These are phyloP conservation scores for Chrysomallon squamiferum DNA, from an alignment of 1,140 invertebrate genomes.

Conservation along the genomic window DNA sequence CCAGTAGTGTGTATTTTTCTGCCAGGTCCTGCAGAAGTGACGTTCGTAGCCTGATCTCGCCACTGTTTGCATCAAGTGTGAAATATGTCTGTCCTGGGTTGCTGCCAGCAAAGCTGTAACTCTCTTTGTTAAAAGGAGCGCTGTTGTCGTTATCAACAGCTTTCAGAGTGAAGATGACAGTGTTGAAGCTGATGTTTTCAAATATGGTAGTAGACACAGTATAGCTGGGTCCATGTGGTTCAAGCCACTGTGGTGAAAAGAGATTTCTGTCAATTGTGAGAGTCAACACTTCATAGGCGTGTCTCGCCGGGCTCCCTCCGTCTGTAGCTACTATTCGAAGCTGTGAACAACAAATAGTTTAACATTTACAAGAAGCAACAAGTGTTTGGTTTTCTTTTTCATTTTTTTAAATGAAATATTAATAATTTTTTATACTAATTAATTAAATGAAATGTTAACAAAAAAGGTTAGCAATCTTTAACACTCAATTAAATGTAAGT, in stretches of 20 bases:
- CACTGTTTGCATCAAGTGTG: slow-evolving; percentile 18
- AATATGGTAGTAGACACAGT: slow-evolving; percentile 14
- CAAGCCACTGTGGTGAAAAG: slow-evolving; percentile 73
- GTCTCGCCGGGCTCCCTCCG: slow-evolving; percentile 16
- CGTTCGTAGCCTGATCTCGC: slow-evolving; percentile 17
- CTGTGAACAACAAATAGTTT: slow-evolving; percentile 23
- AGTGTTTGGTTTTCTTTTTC: slow-evolving; percentile 5
- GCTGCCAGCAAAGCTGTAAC: slow-evolving; percentile 36
- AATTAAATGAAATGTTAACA: too few relatives aligned
- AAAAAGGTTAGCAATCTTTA: too few relatives aligned
- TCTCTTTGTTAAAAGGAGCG: slow-evolving; percentile 26
- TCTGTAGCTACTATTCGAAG: slow-evolving; percentile 31
- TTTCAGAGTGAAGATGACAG: slow-evolving; percentile 19
- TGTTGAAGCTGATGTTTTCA: slow-evolving; percentile 30
- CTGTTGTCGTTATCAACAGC: slow-evolving; percentile 28
- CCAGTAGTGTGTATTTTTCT: slow-evolving; percentile 14
- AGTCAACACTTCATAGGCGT: slow-evolving; percentile 65
- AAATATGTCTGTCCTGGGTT: slow-evolving; percentile 27
- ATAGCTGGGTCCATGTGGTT: slow-evolving; percentile 15
- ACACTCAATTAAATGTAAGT: too few relatives aligned
- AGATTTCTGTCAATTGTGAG: slow-evolving; percentile 84
- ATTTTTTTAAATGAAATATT: neutral
- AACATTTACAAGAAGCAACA: too few relatives aligned
- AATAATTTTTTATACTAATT: neutral
- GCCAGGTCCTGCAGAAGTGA: slow-evolving; percentile 15